Evolutionary conservation across 2,888 invertebrate genomes (phyloP), one percentile per base, ranked within the genome.

Genomic region (Archips xylosteana): DNA sequence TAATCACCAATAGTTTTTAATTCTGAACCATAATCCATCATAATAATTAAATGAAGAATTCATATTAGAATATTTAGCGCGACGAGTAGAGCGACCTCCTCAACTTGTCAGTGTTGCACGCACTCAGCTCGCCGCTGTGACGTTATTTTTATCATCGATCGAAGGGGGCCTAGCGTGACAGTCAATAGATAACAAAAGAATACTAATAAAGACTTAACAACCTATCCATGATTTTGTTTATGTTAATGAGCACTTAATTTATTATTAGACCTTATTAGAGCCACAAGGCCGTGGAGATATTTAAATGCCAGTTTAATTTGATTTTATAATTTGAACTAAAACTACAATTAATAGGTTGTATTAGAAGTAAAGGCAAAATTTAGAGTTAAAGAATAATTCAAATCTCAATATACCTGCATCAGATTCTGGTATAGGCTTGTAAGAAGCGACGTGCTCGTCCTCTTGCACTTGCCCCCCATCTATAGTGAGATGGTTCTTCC

Each of bases 401-500:
- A 76, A 65, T 72, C 70, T 32, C 39, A 75, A 85, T 85, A 87
- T 89, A 94, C 95, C 95, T 90, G 94, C 89, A 85, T 95, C 95
- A 78, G 92, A 85, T 81, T 96, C 96, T 75, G 95, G 94, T 79
- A 96, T 93, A 61, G 94, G 91, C 85, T 95, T 96, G 85, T 96
- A 96, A 51, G 95, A 86, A 61, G 89, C 85, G 77, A 90, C 89
- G 81, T 91, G 90, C 74, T 95, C 95, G 79, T 93, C 94, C 76
- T 93, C 92, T 81, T 93, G 94, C 89, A 92, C 88, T 81, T 91
- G 92, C 78, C 87, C 92, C 79, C 92, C 93, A 87, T 94, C 92
- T 85, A 91, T 91, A 75, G 85, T 80, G 78, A 90, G 90, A 87
- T 91, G 91, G 78, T 90, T 92, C 84, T 91, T 92, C 78, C 90